Base-by-base conservation (phyloP, 2,797 vertebrate genomes). In the Sebastolobus alascanus region DNA sequence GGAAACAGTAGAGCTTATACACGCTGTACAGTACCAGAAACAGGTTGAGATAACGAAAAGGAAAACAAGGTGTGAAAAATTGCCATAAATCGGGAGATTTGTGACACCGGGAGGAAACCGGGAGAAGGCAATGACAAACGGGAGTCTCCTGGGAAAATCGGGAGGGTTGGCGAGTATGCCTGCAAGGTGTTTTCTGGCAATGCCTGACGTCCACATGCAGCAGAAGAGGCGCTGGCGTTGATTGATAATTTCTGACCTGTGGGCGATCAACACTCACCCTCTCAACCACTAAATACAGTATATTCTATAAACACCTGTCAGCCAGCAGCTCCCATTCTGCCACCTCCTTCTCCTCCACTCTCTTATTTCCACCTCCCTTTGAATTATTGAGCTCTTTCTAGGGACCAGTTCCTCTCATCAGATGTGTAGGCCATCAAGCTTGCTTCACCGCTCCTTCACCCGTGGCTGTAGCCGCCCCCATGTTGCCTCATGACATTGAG, bases 381-480 rank as follows among this genome's bases (percentile, higher is more conserved):
- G 90, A 95, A 94, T 94, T 94, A 95, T 94, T 93, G 90, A 94
- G 89, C 93, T 91, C 86, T 93, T 95, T 94, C 91, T 92, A 89
- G 90, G 87, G 83, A 90, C 86, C 86, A 59, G 84, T 90, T 88
- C 82, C 84, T 91, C 89, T 91, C 90, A 92, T 94, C 93, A 89
- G 81, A 90, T 83, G 90, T 91, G 93, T 91, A 86, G 86, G 88
- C 93, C 93, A 94, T 96, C 94, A 92, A 85, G 90, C 89, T 90
- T 89, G 90, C 94, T 87, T 93, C 94, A 92, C 90, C 86, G 87
- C 93, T 93, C 90, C 88, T 92, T 94, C 93, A 94, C 91, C 93
- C 91, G 75, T 83, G 75, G 89, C 90, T 86, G 83, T 89, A 55
- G 82, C 88, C 71, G 67, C 84, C 86, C 84, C 88, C 69, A 79